Evolutionary conservation across 2,888 invertebrate species (phyloP).

Genomic region (Epinotia nisella): DNA sequence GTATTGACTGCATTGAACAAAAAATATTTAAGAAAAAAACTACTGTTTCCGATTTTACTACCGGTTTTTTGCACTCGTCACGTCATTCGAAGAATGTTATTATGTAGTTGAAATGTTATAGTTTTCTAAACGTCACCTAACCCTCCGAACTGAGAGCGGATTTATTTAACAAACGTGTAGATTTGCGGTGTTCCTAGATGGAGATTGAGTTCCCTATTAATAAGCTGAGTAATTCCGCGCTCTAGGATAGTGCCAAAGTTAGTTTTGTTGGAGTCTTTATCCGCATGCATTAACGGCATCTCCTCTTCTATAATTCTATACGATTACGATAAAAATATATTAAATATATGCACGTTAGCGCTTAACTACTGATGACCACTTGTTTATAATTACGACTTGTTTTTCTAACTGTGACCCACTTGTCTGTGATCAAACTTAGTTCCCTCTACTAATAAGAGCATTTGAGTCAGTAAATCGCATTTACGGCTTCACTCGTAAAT

Average conservation of each 20-base stretch:
- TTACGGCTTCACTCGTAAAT: constrained; percentile 36
- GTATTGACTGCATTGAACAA: neutral
- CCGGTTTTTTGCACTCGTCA: neutral
- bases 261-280: no score
- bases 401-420: no score
- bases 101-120: neutral
- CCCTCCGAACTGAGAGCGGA: neutral
- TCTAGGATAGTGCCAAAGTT: no score
- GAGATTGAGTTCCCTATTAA: neutral
- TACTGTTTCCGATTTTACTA: neutral
- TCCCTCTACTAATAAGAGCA: neutral
- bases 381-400: no score
- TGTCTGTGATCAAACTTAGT: neutral
- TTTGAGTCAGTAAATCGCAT: constrained; percentile 25
- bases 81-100: constrained; percentile 6
- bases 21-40: neutral
- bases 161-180: neutral
- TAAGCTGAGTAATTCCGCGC: neutral
- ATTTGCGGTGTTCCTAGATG: neutral
- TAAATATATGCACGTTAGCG: no score
- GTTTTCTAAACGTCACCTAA: neutral
- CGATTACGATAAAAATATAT: no score
- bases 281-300: no score
- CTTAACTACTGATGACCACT: no score
- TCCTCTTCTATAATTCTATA: no score